Evolutionary conservation across 2,888 invertebrate genomes (phyloP).

Genomic region (Calameuta idolon): DNA sequence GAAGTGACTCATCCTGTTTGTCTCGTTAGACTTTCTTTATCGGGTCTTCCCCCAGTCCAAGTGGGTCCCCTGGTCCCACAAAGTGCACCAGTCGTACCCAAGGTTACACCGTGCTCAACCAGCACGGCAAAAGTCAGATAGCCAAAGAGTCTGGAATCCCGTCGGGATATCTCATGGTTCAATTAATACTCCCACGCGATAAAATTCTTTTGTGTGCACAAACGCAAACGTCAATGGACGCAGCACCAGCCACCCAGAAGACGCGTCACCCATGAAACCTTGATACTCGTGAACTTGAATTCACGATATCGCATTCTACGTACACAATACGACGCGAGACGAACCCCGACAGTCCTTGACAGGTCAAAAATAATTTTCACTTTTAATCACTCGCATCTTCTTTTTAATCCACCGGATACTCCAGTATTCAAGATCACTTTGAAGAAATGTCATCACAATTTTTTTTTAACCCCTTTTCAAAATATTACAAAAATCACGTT

Average conservation of each 20-base stretch:
- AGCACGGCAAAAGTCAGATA: not conserved
- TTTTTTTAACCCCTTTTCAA: not conserved
- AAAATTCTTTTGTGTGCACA: conserved; percentile 30
- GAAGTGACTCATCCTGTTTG: conserved; percentile 63
- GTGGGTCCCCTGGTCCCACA: not conserved
- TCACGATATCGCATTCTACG: not conserved
- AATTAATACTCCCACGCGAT: conserved; percentile 45
- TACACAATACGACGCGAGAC: not conserved
- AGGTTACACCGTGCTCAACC: not conserved
- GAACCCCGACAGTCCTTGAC: not conserved
- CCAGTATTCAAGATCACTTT: not conserved
- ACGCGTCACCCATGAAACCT: not conserved
- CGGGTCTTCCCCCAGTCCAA: not conserved
- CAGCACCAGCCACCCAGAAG: conserved; percentile 12
- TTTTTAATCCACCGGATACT: too few species aligned
- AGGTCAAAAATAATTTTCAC: not conserved
- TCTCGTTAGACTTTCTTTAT: conserved; percentile 32
- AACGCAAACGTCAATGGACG: conserved; percentile 22
- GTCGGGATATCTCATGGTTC: not conserved
- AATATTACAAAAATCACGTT: not conserved
- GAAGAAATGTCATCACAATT: not conserved
- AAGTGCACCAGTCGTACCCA: not conserved
- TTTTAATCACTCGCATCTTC: not conserved
- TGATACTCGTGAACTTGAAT: not conserved
- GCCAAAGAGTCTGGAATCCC: not conserved